These are phyloP conservation scores for Galago senegalensis DNA, from an alignment of 2,797 vertebrate species.

Conservation along the genomic window DNA sequence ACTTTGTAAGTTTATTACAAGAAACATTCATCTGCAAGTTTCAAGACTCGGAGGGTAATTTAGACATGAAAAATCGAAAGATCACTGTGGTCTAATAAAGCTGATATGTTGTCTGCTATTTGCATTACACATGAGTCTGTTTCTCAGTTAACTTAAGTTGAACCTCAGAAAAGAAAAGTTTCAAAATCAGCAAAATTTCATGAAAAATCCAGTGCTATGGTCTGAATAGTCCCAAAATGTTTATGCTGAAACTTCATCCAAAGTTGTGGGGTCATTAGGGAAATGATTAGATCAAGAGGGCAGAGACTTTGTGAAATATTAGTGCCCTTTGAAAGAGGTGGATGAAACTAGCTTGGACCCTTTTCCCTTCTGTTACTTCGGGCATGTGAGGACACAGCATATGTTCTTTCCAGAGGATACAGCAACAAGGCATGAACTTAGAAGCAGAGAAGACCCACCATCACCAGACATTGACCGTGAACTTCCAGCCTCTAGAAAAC, in stretches of 20 bases:
- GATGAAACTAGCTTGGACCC: not conserved
- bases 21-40: not conserved
- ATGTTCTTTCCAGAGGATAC: not conserved
- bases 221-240: not conserved
- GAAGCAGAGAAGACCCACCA: not conserved
- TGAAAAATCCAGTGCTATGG: not conserved
- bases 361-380: not conserved
- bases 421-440: not conserved
- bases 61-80: not conserved
- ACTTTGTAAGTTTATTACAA: not conserved
- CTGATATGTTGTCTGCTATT: not conserved
- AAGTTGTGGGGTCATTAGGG: not conserved
- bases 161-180: not conserved
- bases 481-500: not conserved
- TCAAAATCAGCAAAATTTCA: not conserved
- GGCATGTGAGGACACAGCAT: not conserved
- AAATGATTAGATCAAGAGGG: not conserved
- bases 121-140: not conserved
- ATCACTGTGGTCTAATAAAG: not conserved
- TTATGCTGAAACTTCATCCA: not conserved
- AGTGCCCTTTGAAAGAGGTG: not conserved
- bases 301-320: not conserved
- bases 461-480: not conserved
- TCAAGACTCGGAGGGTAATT: accelerated
- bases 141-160: not conserved